Evolutionary conservation across 2,888 invertebrate species (phyloP), one percentile per base, ranked within the genome.

Genomic region (Drosophila formosana): DNA sequence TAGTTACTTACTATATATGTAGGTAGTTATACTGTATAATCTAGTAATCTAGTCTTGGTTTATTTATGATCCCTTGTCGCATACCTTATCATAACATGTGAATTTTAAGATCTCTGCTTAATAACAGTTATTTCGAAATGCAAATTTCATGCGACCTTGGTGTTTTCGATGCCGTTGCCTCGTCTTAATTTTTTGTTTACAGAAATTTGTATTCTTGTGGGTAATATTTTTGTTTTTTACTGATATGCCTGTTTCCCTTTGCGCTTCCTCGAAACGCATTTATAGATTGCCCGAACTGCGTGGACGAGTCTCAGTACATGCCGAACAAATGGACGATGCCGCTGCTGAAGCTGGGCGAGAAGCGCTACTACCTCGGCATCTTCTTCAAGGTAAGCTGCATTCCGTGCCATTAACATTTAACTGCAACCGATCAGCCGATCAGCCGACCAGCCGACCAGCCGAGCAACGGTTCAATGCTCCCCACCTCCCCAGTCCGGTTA

Each of bases 281-380:
- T 87, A 70, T 80, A 96, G 97, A 97, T 92, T 97, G 97, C 92
- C 95, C 96, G 66, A 96, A 96, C 90, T 97, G 97, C 91, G 95
- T 95, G 73, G 96, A 96, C 81, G 97, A 97, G 74, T 94, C 95
- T 66, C 94, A 95, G 69, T 93, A 95, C 37, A 94, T 95, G 39
- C 85, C 85, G 74, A 96, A 96, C 90, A 94, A 96, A 91, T 97
- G 97, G 97, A 97, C 96, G 57, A 97, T 97, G 97, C 97, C 97
- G 8, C 93, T 97, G 66, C 93, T 97, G 78, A 97, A 97, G 91
- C 95, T 97, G 49, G 97, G 97, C 46, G 97, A 97, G 90, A 98
- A 97, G 92, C 94, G 96, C 89, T 97, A 97, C 91, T 98, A 98
- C 91, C 93, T 98, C 88, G 97, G 97, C 90, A 97, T 97, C 92